Evolutionary conservation across 2,113 vertebrate species (phyloP), one percentile per base, ranked within the genome.

Genomic region (Heterochromis multidens): DNA sequence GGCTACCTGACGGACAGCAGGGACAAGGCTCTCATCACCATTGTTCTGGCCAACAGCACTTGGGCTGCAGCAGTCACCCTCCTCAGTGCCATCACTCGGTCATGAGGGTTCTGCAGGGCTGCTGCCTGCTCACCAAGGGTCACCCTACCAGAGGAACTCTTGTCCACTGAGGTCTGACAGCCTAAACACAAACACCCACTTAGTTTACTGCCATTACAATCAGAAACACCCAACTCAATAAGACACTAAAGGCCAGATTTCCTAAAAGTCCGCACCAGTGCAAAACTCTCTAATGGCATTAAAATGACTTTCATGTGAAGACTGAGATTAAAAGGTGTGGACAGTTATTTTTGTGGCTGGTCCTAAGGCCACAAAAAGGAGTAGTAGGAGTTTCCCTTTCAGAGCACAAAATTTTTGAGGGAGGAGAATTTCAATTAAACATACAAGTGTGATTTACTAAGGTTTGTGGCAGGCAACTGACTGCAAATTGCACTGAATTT

Each of bases 21-120:
- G 0, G 98, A 99, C 63, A 99, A 96, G 0, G 98, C 98, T 91
- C 99, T 96, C 99, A 99, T 99, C 89, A 99, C 98, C 99, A 99
- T 99, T 12, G 98, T 99, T 89, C 99, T 95, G 82, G 99, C 98
- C 85, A 99, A 95, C 52, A 99, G 97, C 31, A 99, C 98, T 89
- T 99, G 99, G 5, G 99, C 97, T 0, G 99, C 99, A 8, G 97
- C 97, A 1, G 98, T 99, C 85, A 99, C 98, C 93, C 99, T 97
- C 89, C 97, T 96, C 31, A 99, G 93, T 8, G 98, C 99, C 96
- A 98, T 97, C 31, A 99, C 96, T 1, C 98, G 97, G 92, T 99
- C 99, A 0, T 99, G 97, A 1, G 99, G 97, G 85, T 96, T 98
- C 80, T 96, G 95, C 1, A 99, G 95, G 2, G 97, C 97, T 12